phyloP scores from a whole-genome alignment of 1,140 invertebrate species.

The Liolophura sinensis region DNA sequence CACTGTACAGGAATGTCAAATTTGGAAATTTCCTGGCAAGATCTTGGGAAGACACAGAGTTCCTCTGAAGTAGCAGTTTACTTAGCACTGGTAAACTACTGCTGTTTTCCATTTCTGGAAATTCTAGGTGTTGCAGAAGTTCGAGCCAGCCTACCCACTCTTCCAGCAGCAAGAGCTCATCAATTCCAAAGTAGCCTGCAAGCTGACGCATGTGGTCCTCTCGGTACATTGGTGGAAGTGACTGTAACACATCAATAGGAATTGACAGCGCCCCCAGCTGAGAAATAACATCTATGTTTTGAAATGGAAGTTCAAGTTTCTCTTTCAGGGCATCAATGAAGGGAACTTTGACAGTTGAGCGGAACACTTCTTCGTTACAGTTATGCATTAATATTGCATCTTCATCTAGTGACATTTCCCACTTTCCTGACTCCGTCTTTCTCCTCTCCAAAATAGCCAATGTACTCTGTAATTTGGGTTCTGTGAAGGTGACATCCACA shows the following conservation, averaged over 20 bases:
- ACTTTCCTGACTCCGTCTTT: conserved; percentile 10
- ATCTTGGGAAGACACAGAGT: not conserved
- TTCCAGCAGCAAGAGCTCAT: conserved; percentile 1
- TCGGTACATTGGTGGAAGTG: conserved; percentile 9
- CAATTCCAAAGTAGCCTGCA: conserved; percentile 9
- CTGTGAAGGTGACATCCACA: conserved; percentile 8
- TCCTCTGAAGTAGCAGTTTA: conserved; percentile 3
- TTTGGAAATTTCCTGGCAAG: conserved; percentile 7
- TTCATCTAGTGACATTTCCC: conserved; percentile 5
- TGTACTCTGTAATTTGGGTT: conserved; percentile 8
- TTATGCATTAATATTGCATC: not conserved
- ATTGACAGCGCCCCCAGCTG: conserved; percentile 3
- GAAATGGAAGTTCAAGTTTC: conserved; percentile 10
- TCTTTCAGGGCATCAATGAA: conserved; percentile 8
- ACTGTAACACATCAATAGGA: conserved; percentile 10
- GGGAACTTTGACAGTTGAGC: conserved; percentile 1
- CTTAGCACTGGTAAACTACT: not conserved
- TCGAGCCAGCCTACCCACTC: conserved; percentile 12
- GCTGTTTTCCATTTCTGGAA: too few relatives aligned
- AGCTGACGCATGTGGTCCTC: conserved; percentile 4
- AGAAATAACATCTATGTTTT: conserved; percentile 12
- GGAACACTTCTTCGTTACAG: not conserved
- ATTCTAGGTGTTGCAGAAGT: not conserved
- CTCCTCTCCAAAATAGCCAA: conserved; percentile 3
- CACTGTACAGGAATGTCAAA: too few relatives aligned